Evolutionary conservation across 2,113 vertebrate genomes (phyloP).

Genomic region (Perca fluviatilis): DNA sequence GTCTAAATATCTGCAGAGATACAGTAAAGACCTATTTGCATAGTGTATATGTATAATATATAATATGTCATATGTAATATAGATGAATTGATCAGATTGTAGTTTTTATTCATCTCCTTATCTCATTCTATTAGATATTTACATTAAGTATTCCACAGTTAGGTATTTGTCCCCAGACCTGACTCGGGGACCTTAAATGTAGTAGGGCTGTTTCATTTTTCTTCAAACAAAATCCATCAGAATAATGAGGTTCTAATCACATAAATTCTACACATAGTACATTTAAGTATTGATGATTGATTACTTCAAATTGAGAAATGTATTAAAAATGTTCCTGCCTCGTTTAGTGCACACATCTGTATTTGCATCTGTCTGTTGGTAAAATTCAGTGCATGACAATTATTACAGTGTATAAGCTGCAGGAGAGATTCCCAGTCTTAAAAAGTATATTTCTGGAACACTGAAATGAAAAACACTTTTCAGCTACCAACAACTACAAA

Average conservation of each 20-base stretch:
- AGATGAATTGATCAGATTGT: neutral
- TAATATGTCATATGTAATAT: too few species aligned
- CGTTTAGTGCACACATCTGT: neutral
- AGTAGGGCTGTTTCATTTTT: neutral
- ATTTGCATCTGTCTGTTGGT: neutral
- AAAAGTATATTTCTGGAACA: neutral
- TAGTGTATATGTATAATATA: too few species aligned
- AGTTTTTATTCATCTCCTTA: neutral
- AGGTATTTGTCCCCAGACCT: neutral
- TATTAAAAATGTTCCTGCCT: neutral
- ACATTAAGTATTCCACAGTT: neutral
- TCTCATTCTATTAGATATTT: neutral
- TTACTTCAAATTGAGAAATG: neutral
- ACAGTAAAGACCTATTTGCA: too few species aligned
- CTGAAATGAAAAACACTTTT: conserved; percentile 15
- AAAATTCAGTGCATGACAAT: neutral
- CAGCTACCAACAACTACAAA: conserved; percentile 10
- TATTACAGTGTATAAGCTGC: neutral
- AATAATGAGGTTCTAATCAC: neutral
- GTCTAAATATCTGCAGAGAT: too few species aligned
- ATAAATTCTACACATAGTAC: neutral
- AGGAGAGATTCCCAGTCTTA: neutral
- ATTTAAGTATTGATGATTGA: neutral
- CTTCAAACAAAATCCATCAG: neutral
- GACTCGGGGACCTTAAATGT: neutral